These are phyloP conservation scores for Gracilinanus agilis DNA, from an alignment of 2,113 vertebrate genomes.

Conservation along the genomic window DNA sequence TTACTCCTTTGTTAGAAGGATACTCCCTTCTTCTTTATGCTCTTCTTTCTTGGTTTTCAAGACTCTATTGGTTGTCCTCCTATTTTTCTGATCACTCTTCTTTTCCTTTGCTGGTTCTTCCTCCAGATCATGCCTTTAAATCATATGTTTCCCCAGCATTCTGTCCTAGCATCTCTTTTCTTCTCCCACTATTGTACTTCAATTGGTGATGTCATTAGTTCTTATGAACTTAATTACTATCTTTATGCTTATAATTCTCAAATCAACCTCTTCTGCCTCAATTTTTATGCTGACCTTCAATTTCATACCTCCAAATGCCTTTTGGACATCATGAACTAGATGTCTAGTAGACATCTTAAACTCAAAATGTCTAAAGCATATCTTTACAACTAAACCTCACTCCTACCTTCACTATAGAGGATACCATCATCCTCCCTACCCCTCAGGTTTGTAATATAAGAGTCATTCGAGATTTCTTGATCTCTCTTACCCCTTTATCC, in stretches of 20 bases:
- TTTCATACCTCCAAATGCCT: background rate
- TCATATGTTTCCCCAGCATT: too few relatives aligned
- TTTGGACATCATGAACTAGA: background rate
- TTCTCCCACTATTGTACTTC: too few relatives aligned
- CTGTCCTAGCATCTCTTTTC: too few relatives aligned
- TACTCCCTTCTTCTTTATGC: background rate
- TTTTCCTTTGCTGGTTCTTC: too few relatives aligned
- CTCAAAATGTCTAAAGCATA: background rate
- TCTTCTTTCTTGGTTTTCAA: background rate
- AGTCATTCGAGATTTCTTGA: background rate
- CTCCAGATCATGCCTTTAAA: too few relatives aligned
- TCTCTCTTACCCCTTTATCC: background rate
- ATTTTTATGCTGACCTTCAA: background rate
- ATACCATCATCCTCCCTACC: background rate
- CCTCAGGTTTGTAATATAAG: background rate
- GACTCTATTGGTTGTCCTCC: background rate
- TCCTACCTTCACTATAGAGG: background rate
- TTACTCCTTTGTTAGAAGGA: background rate
- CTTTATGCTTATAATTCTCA: background rate
- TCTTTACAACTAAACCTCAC: background rate
- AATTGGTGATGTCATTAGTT: background rate
- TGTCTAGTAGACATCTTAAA: background rate
- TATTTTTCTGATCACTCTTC: background rate
- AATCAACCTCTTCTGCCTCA: background rate
- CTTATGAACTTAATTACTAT: background rate